A percentile compares a stretch with the other conserved stretches of the same genome.
These are phyloP conservation scores for Mus minutoides DNA, from an alignment of 2,797 vertebrate species.

Conservation along the genomic window DNA sequence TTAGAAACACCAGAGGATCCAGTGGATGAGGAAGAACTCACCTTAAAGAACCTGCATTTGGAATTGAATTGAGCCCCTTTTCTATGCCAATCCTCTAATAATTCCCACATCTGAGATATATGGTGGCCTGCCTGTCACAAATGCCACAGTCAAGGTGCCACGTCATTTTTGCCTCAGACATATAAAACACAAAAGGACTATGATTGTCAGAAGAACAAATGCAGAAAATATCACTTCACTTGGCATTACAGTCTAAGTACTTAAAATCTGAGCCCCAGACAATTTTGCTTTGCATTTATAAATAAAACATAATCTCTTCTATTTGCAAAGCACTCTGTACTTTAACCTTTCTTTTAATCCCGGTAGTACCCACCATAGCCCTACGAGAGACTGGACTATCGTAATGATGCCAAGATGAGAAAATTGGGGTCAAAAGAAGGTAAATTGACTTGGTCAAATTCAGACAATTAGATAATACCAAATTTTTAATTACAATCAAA, in stretches of 20 bases:
- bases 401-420: constrained; percentile 4
- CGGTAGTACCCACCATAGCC: not conserved
- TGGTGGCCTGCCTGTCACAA: constrained; percentile 70
- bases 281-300: constrained; percentile 41
- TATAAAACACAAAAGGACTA: constrained; percentile 56
- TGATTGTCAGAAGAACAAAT: constrained; percentile 45
- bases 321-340: constrained; percentile 28
- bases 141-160: constrained; percentile 44
- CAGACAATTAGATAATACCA: not conserved
- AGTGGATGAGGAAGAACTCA: constrained; percentile 72
- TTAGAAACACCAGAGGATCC: constrained; percentile 80
- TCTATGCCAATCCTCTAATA: constrained; percentile 79
- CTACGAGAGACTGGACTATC: not conserved
- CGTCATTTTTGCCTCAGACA: constrained; percentile 26
- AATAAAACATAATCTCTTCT: constrained; percentile 57
- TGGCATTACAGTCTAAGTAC: constrained; percentile 6
- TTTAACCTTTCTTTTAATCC: constrained; percentile 39
- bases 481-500: constrained; percentile 27
- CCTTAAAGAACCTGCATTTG: constrained; percentile 79
- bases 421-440: constrained; percentile 42
- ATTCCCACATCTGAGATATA: constrained; percentile 75
- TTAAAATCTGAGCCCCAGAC: constrained; percentile 29
- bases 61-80: constrained; percentile 80
- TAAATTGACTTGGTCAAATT: not conserved
- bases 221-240: not conserved